Percentiles rank a stretch among this genome's conserved stretches.
These are phyloP conservation scores for Plectropomus leopardus DNA, from an alignment of 2,113 vertebrate genomes.

Conservation along the genomic window DNA sequence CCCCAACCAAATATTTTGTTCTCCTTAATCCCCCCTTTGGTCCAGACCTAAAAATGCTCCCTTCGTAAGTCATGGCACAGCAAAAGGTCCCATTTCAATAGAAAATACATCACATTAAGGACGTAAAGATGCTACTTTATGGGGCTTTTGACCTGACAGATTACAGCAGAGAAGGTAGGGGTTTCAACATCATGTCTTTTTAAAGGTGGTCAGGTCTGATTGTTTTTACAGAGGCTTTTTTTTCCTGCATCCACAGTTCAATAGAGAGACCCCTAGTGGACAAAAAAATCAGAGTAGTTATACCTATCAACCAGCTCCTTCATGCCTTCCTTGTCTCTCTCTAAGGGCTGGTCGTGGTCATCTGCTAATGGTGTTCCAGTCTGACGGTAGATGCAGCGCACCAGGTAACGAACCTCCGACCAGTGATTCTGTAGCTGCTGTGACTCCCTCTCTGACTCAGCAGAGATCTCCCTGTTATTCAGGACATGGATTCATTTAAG, in stretches of 20 bases:
- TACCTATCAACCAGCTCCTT: constrained; percentile 97
- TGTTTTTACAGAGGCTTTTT: background rate
- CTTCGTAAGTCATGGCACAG: constrained; percentile 14
- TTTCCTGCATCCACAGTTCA: constrained; percentile 7
- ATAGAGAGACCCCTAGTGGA: constrained; percentile 65
- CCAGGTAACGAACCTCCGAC: constrained; percentile 97
- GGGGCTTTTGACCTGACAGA: background rate
- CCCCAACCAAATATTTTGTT: background rate
- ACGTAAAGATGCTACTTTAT: background rate
- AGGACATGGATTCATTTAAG: background rate
- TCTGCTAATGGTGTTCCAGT: constrained; percentile 94
- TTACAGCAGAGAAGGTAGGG: background rate
- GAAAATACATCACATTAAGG: constrained; percentile 1
- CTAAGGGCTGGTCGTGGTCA: constrained; percentile 93
- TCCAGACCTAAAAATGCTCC: background rate
- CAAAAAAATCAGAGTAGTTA: background rate
- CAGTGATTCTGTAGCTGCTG: constrained; percentile 98
- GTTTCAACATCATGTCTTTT: constrained; percentile 25
- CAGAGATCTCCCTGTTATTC: constrained; percentile 89
- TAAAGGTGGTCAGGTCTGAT: background rate
- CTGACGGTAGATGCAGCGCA: constrained; percentile 97
- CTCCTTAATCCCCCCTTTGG: background rate
- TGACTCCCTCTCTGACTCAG: constrained; percentile 93
- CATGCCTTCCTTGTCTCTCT: constrained; percentile 95
- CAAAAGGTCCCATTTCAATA: constrained; percentile 8